A percentile compares a stretch with the other conserved stretches of the same genome.
Evolutionary conservation across 2,113 vertebrate genomes (phyloP).

Genomic region (Onychostruthus taczanowskii): DNA sequence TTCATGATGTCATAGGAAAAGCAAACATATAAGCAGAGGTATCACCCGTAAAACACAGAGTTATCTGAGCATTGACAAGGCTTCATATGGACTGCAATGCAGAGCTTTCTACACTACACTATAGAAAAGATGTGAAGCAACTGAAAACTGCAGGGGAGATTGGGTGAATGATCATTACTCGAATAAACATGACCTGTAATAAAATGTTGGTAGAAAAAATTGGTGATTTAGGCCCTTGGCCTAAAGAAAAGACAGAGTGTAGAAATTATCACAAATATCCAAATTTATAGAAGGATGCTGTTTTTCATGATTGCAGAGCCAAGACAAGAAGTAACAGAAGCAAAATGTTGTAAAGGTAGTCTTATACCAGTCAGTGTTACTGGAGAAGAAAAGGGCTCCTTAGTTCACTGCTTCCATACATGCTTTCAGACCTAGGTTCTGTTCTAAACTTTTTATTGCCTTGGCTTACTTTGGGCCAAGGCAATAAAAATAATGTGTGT

Average conservation of each 20-base stretch:
- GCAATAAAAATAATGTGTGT: background rate
- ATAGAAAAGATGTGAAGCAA: background rate
- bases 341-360: background rate
- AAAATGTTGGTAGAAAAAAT: background rate
- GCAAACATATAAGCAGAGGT: background rate
- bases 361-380: background rate
- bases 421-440: background rate
- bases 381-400: background rate
- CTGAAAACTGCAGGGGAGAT: background rate
- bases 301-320: background rate
- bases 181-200: background rate
- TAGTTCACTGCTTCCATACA: accelerated
- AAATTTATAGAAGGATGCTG: background rate
- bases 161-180: background rate
- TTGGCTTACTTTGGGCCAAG: background rate
- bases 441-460: background rate
- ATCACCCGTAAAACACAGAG: background rate
- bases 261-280: background rate
- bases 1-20: background rate
- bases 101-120: background rate
- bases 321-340: background rate
- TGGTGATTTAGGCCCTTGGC: background rate
- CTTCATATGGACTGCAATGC: background rate
- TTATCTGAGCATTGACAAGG: background rate
- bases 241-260: background rate